Evolutionary conservation across 2,888 invertebrate genomes (phyloP).

Genomic region (Epirrhoe tristata): DNA sequence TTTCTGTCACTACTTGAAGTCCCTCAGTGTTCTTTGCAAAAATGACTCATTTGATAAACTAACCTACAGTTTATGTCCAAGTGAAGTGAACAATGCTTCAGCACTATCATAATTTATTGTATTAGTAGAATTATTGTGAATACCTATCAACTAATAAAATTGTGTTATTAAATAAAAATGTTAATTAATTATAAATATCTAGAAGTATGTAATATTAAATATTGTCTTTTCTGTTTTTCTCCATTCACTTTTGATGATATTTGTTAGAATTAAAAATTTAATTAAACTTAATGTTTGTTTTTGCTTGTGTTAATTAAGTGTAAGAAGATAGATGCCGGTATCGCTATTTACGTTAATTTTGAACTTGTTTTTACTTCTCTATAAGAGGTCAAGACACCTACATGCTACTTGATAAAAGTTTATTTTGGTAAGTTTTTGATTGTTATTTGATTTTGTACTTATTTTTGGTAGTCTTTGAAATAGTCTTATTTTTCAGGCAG

Average conservation of each 20-base stretch:
- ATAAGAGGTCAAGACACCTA: neutral
- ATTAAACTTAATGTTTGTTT: slow-evolving; percentile 22
- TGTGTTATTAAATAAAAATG: slow-evolving; percentile 16
- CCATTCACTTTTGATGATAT: slow-evolving; percentile 26
- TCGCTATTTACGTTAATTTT: slow-evolving; percentile 16
- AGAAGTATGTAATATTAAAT: slow-evolving; percentile 15
- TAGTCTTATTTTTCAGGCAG: neutral
- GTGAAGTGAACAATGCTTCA: slow-evolving; percentile 42
- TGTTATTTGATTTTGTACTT: neutral
- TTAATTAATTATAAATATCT: slow-evolving; percentile 19
- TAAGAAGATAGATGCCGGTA: slow-evolving; percentile 18
- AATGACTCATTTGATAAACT: slow-evolving; percentile 80
- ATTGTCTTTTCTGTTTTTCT: slow-evolving; percentile 27
- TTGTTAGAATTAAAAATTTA: slow-evolving; percentile 38
- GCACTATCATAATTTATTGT: slow-evolving; percentile 34
- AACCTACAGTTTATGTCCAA: slow-evolving; percentile 67
- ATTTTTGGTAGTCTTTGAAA: neutral
- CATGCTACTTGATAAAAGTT: slow-evolving; percentile 13
- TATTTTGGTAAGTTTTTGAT: slow-evolving; percentile 4
- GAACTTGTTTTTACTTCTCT: slow-evolving; percentile 24
- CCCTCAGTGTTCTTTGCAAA: slow-evolving; percentile 80
- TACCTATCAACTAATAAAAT: slow-evolving; percentile 17
- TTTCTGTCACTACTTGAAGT: slow-evolving; percentile 92
- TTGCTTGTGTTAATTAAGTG: slow-evolving; percentile 19
- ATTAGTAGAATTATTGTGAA: slow-evolving; percentile 32